phyloP scores from a whole-genome alignment of 2,113 vertebrate species.

The Ranitomeya imitator region DNA sequence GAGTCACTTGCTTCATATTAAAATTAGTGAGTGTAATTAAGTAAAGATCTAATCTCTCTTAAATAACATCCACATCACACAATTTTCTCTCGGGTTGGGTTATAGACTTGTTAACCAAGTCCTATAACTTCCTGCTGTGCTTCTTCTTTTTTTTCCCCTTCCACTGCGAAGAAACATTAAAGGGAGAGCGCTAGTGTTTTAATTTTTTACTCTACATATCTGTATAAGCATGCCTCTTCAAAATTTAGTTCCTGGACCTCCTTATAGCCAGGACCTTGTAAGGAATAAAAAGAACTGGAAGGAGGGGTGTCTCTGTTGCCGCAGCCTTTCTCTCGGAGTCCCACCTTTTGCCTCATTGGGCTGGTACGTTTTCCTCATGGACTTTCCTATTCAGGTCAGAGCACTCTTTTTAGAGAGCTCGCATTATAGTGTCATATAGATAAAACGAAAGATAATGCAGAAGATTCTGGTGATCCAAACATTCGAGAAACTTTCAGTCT shows the following conservation, averaged over 20 bases:
- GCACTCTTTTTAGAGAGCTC: conserved; percentile 75
- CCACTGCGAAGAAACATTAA: too few species aligned
- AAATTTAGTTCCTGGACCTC: conserved; percentile 18
- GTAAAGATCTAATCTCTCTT: conserved; percentile 21
- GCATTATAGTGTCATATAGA: conserved; percentile 86
- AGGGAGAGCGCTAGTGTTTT: neutral
- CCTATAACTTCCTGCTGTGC: neutral
- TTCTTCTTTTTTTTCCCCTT: neutral
- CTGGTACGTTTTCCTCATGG: conserved; percentile 79
- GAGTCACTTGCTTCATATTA: conserved; percentile 40
- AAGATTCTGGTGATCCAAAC: conserved; percentile 86
- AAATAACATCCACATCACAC: conserved; percentile 1
- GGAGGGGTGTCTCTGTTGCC: conserved; percentile 33
- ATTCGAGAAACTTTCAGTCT: conserved; percentile 96
- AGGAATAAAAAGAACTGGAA: conserved; percentile 24
- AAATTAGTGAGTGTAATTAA: conserved; percentile 9
- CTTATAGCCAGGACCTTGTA: conserved; percentile 63
- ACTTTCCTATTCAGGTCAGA: conserved; percentile 90
- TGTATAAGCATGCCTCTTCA: conserved; percentile 3
- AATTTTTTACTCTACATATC: neutral
- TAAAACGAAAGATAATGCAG: conserved; percentile 74
- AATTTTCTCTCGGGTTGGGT: neutral
- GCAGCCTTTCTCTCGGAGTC: conserved; percentile 68
- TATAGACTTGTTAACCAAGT: neutral
- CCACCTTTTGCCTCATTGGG: conserved; percentile 74